Percentiles rank a stretch among this genome's conserved stretches.
These are phyloP conservation scores for Caenorhabditis sp. DNA, from an alignment of 2,888 invertebrate species.

Conservation along the genomic window DNA sequence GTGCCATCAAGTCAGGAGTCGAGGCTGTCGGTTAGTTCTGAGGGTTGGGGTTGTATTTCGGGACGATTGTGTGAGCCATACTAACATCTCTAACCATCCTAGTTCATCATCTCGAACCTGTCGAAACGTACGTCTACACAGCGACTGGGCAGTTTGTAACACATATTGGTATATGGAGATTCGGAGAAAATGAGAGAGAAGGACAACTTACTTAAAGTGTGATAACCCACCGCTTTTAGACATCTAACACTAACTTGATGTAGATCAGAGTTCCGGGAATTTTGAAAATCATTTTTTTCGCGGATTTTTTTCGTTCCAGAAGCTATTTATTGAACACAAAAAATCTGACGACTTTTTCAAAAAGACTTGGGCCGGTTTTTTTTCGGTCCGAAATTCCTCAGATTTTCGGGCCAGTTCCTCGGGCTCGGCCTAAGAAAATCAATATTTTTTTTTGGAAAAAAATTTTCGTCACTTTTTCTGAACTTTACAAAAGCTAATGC, in stretches of 20 bases:
- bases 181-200: background rate
- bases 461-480: too few relatives aligned
- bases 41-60: too few relatives aligned
- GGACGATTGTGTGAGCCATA: background rate
- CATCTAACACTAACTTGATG: constrained; percentile 9
- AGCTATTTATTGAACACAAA: constrained; percentile 2
- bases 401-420: too few relatives aligned
- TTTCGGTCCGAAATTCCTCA: too few relatives aligned
- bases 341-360: too few relatives aligned
- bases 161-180: constrained; percentile 37
- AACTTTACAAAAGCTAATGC: too few relatives aligned
- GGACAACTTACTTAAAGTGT: constrained; percentile 1
- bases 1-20: background rate
- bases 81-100: background rate
- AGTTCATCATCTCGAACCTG: constrained; percentile 29
- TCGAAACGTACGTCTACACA: constrained; percentile 53
- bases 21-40: constrained; percentile 3
- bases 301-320: background rate
- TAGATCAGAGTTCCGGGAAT: background rate
- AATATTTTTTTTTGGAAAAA: too few relatives aligned
- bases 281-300: background rate
- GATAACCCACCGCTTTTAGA: constrained; percentile 2
- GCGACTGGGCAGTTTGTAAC: constrained; percentile 50
- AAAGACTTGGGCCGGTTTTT: too few relatives aligned
- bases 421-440: too few relatives aligned